phyloP scores from a whole-genome alignment of 2,888 invertebrate genomes.

The Aphodius sticticus region DNA sequence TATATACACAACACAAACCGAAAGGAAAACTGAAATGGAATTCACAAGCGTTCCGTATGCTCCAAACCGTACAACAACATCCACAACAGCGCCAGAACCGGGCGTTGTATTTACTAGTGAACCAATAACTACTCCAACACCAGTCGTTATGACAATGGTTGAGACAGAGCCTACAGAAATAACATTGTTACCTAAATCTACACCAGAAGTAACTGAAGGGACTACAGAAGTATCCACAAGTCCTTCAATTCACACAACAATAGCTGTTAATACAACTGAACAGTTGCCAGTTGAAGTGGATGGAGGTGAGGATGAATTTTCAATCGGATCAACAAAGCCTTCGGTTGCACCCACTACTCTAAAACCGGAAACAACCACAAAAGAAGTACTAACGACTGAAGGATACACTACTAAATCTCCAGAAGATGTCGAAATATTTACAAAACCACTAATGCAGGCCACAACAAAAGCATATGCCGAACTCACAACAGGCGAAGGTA shows the following conservation, averaged over 20 bases:
- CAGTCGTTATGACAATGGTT: conserved; percentile 25
- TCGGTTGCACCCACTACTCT: neutral
- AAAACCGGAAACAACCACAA: neutral
- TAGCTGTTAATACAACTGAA: neutral
- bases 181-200: conserved; percentile 21
- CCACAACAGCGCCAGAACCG: conserved; percentile 29
- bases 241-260: conserved; percentile 8
- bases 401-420: conserved; percentile 6
- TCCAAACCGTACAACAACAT: conserved; percentile 30
- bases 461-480: neutral
- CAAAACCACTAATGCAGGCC: neutral
- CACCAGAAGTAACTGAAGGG: conserved; percentile 4
- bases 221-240: conserved; percentile 20
- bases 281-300: neutral
- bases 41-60: conserved; percentile 31
- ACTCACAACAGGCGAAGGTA: conserved; percentile 4
- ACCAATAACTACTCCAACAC: conserved; percentile 26
- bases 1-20: neutral
- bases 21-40: conserved; percentile 9
- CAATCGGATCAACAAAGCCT: neutral
- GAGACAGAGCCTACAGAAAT: conserved; percentile 25
- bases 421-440: conserved; percentile 17
- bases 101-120: conserved; percentile 32
- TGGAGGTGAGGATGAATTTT: neutral
- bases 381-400: conserved; percentile 7